Conservation (phyloP, 2,113 vertebrate genomes). For the Pseudopodoces humilis region DNA sequence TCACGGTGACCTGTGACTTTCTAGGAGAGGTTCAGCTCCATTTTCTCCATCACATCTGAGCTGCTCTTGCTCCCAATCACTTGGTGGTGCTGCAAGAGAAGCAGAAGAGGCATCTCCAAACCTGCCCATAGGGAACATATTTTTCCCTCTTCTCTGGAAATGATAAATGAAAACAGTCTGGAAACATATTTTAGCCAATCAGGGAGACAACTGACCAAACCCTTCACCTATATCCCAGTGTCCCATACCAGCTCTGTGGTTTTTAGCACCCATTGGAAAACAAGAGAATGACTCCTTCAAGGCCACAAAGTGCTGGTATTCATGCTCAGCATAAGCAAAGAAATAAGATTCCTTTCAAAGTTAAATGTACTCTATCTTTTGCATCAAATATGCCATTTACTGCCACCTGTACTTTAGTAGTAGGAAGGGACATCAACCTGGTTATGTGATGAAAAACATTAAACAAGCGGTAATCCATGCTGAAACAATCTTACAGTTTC, state of each 20-base stretch:
- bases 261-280: neutral
- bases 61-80: neutral
- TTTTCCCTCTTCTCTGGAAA: neutral
- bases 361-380: neutral
- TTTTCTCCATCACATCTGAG: neutral
- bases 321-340: neutral
- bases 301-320: neutral
- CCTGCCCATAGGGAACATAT: neutral
- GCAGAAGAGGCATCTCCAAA: neutral
- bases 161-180: neutral
- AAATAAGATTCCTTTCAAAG: neutral
- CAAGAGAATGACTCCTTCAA: neutral
- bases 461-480: neutral
- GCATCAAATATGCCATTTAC: neutral
- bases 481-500: neutral
- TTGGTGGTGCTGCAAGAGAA: neutral
- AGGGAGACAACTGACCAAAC: neutral
- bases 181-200: neutral
- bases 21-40: neutral
- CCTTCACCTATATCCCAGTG: neutral
- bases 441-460: neutral
- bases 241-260: accelerated
- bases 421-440: neutral
- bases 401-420: neutral
- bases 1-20: neutral